A percentile compares a stretch with the other conserved stretches of the same genome.
Conservation (phyloP, 2,113 vertebrate species). For the Muntiacus reevesi region DNA sequence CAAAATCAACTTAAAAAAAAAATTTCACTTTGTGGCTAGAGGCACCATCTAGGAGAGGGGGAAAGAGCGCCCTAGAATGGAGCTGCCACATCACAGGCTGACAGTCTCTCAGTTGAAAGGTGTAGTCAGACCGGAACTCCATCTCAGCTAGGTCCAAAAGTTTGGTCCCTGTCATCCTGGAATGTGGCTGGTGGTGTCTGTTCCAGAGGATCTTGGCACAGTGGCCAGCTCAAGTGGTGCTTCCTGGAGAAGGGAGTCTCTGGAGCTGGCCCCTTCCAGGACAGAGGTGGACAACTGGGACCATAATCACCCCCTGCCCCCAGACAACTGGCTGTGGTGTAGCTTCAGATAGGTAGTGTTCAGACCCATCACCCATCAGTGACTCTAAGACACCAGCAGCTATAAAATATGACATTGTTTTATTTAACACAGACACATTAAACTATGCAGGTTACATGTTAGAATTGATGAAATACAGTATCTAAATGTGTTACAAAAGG, state of each 20-base stretch:
- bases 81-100: background rate
- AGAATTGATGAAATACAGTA: background rate
- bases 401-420: background rate
- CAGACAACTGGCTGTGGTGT: background rate
- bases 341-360: background rate
- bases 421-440: no score
- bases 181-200: background rate
- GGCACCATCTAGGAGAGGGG: background rate
- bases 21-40: background rate
- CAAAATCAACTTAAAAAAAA: background rate
- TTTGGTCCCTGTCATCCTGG: background rate
- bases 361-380: background rate
- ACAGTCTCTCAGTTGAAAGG: background rate
- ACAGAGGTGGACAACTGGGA: background rate
- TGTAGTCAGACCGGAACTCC: background rate
- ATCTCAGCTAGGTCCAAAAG: background rate
- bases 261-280: background rate
- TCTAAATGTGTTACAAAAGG: background rate
- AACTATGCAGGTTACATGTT: background rate
- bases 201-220: background rate
- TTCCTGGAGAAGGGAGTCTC: background rate
- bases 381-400: rapidly evolving
- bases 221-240: background rate
- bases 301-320: background rate
- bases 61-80: background rate